phyloP scores from a whole-genome alignment of 2,113 vertebrate genomes.

The Sphyrna mokarran region DNA sequence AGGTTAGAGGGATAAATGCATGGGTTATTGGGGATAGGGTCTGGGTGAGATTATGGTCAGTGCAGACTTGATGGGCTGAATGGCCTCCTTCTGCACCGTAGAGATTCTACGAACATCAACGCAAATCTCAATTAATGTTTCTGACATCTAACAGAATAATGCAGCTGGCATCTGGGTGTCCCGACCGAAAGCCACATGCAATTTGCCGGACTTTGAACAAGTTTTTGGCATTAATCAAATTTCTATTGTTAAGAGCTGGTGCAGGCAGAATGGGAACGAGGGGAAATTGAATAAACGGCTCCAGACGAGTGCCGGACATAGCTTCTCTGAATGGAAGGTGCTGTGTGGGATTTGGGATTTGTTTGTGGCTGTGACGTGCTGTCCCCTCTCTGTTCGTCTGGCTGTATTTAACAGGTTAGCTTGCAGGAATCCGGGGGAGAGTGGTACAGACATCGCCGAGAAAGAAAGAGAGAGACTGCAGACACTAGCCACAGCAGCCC shows the following conservation, averaged over 20 bases:
- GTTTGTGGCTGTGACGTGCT: constrained; percentile 59
- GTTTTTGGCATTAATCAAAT: not conserved
- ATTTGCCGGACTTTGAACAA: not conserved
- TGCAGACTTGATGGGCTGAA: too few relatives aligned
- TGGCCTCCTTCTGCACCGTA: too few relatives aligned
- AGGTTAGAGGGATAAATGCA: too few relatives aligned
- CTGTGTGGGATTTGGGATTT: constrained; percentile 58
- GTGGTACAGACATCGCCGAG: constrained; percentile 88
- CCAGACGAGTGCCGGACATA: not conserved
- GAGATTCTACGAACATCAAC: not conserved
- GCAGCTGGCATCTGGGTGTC: not conserved
- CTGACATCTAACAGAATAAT: not conserved
- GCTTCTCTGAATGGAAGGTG: constrained; percentile 43
- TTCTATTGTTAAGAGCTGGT: constrained; percentile 40
- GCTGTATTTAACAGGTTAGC: constrained; percentile 63
- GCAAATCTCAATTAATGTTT: not conserved
- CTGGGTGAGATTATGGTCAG: too few relatives aligned
- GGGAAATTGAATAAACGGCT: not conserved
- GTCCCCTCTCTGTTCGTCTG: constrained; percentile 63
- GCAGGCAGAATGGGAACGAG: not conserved
- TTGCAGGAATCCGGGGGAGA: constrained; percentile 73
- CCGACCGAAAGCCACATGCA: not conserved
- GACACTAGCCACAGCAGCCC: constrained; percentile 65
- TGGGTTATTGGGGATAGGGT: too few relatives aligned
- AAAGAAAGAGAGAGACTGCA: constrained; percentile 68